These are phyloP conservation scores for Drosophila longiperda DNA, from an alignment of 2,888 invertebrate genomes.

Conservation along the genomic window DNA sequence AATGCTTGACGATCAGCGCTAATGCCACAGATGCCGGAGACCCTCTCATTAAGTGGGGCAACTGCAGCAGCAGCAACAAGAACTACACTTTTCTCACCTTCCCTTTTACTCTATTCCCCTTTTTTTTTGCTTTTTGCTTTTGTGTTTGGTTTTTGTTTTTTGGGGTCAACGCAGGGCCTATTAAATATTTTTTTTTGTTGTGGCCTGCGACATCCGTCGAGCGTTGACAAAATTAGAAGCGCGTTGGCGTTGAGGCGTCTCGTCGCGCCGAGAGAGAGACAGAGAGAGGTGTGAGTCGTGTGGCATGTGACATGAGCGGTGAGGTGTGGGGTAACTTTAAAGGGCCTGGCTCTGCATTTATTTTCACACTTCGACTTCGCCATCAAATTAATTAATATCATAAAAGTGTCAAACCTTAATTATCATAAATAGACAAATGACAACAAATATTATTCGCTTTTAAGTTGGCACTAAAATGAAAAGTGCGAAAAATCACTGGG, in stretches of 20 bases:
- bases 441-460: constrained; percentile 74
- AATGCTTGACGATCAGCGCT: constrained; percentile 63
- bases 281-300: background rate
- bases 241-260: constrained; percentile 55
- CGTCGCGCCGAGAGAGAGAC: background rate
- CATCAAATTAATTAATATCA: constrained; percentile 80
- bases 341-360: constrained; percentile 24
- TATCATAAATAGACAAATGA: constrained; percentile 76
- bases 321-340: constrained; percentile 29
- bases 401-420: constrained; percentile 79
- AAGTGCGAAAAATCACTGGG: constrained; percentile 40
- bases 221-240: constrained; percentile 73
- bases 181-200: constrained; percentile 72
- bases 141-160: constrained; percentile 45
- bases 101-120: constrained; percentile 22
- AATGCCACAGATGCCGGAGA: constrained; percentile 54
- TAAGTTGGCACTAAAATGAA: constrained; percentile 7
- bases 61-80: constrained; percentile 24
- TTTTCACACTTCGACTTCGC: constrained; percentile 47
- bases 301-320: background rate
- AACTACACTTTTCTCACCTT: constrained; percentile 67
- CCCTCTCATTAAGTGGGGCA: constrained; percentile 61
- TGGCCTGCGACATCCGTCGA: constrained; percentile 69
- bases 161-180: constrained; percentile 69
- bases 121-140: constrained; percentile 28